Base-by-base conservation (phyloP, 2,888 invertebrate genomes). In the Hyles lineata region DNA sequence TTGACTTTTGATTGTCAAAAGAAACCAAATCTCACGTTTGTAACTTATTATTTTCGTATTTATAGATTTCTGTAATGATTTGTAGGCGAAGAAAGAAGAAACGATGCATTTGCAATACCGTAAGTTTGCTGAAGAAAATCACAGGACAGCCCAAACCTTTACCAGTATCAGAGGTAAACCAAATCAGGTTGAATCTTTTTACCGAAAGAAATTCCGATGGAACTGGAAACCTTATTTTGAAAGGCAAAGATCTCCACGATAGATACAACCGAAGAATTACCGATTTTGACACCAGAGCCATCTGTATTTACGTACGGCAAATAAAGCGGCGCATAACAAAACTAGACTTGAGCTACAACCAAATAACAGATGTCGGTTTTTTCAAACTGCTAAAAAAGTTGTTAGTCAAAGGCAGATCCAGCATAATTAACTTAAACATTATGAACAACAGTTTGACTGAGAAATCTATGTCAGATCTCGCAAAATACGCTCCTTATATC, bases 201-300 rank as follows among this genome's bases (percentile, higher is more conserved):
- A 94, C 93, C 0, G 94, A 95, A 78, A 92, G 95, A 82, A 95
- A 95, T 78, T 94, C 95, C 0, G 95, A 96, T 83, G 95, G 95
- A 0, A 95, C 92, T 0, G 94, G 90, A 2, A 89, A 90, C 78
- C 85, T 96, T 21, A 85, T 95, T 7, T 82, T 96, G 0, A 87
- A 89, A 76, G 96, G 96, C 0, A 93, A 91, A 72, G 95, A 96
- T 76, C 78, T 96, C 0, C 81, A 88, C 32, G 90, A 92, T 32
- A 95, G 89, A 76, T 92, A 85, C 72, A 89, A 91, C 0, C 88
- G 86, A 70, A 90, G 95, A 67, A 87, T 96, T 0, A 76, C 84
- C 70, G 92, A 95, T 71, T 76, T 81, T 0, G 96, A 96, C 75
- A 90, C 96, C 55, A 80, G 86, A 72, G 92, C 92, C 19, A 90